Evolutionary conservation across 2,888 invertebrate species (phyloP), one percentile per base, ranked within the genome.

Genomic region (Ecliptopera silaceata): DNA sequence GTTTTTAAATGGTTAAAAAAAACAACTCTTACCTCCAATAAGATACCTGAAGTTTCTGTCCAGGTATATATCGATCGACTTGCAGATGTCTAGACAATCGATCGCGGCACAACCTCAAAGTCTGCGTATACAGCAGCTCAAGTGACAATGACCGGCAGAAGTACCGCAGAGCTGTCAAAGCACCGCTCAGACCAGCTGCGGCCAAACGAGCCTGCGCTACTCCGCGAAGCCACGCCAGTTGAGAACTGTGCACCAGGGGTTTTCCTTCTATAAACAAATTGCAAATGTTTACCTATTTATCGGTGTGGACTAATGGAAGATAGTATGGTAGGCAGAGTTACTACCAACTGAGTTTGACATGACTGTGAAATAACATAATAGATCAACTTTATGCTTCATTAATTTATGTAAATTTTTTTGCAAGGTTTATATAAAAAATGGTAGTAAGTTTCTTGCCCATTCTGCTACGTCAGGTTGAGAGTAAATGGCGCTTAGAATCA

Each of bases 61-160:
- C 98, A 0, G 97, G 96, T 22, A 94, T 92, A 79, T 99, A 99
- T 76, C 97, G 96, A 75, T 98, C 98, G 3, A 97, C 96, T 72
- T 95, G 95, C 55, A 97, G 94, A 77, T 98, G 97, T 66, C 96
- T 96, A 58, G 97, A 96, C 17, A 99, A 89, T 5, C 98, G 93
- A 74, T 98, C 98, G 39, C 96, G 93, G 72, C 97, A 97, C 44
- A 99, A 88, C 43, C 98, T 93, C 70, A 97, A 88, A 0, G 97
- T 97, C 89, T 98, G 97, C 0, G 97, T 96, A 77, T 97, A 97
- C 3, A 97, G 87, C 4, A 96, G 92, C 86, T 99, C 98, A 26
- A 99, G 88, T 75, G 99, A 99, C 22, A 99, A 91, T 0, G 98
- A 97, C 74, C 98, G 97, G 77, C 98, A 98, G 86, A 99, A 99